Conservation (phyloP, 2,797 vertebrate genomes). For the Nothura maculosa region DNA sequence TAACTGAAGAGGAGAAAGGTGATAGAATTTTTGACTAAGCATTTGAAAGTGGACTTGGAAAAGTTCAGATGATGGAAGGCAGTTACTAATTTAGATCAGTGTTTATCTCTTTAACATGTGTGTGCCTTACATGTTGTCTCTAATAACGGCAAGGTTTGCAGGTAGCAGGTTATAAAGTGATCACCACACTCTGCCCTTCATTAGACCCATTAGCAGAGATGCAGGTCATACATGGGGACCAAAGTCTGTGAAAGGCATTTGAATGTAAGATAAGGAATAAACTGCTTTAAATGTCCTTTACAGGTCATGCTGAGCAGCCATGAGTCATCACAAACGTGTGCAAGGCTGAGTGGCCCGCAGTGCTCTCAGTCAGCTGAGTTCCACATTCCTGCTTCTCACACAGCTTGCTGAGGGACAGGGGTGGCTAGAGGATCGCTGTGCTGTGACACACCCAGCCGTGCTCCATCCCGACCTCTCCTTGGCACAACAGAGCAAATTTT, state of each 20-base stretch:
- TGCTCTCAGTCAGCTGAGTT: neutral
- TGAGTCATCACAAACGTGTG: neutral
- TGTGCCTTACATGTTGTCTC: neutral
- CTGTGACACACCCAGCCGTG: neutral
- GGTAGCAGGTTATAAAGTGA: neutral
- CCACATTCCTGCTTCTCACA: neutral
- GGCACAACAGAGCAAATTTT: neutral
- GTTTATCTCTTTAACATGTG: neutral
- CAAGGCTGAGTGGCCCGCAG: neutral
- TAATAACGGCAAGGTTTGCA: neutral
- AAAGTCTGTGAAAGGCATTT: neutral
- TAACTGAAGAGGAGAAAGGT: neutral
- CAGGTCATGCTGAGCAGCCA: neutral
- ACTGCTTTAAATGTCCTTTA: neutral
- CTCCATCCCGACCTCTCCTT: neutral
- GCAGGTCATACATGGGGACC: neutral
- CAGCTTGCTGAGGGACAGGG: neutral
- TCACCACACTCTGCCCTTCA: neutral
- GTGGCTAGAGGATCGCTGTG: neutral
- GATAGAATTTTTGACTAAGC: neutral
- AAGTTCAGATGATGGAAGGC: neutral
- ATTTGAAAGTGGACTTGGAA: neutral
- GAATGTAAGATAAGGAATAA: neutral
- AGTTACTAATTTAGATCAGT: neutral
- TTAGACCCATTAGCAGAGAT: neutral